Conservation (phyloP, 1,140 invertebrate genomes). For the Drosophila tsacasi region DNA sequence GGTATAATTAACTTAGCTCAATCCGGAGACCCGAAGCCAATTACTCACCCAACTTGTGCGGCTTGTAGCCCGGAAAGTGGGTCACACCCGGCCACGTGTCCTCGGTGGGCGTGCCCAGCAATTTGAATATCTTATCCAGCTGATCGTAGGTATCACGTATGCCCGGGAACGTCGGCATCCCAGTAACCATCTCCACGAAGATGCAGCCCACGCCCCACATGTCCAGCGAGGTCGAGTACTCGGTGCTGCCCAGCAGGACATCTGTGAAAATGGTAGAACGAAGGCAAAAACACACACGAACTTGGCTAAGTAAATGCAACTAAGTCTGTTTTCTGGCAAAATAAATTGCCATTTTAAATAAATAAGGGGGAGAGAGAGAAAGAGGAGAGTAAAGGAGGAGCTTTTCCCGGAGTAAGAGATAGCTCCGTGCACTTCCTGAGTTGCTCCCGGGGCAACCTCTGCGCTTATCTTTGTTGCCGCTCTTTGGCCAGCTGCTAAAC, state of each 20-base stretch:
- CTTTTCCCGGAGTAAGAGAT: slow-evolving; percentile 17
- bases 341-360: slow-evolving; percentile 81
- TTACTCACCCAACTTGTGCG: slow-evolving; percentile 89
- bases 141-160: slow-evolving; percentile 98
- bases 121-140: slow-evolving; percentile 98
- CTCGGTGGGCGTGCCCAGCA: slow-evolving; percentile 96
- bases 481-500: slow-evolving; percentile 55
- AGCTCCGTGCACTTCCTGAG: slow-evolving; percentile 25
- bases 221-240: slow-evolving; percentile 97
- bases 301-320: slow-evolving; percentile 75
- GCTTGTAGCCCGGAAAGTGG: slow-evolving; percentile 93
- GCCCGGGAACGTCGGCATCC: slow-evolving; percentile 97
- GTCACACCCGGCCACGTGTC: slow-evolving; percentile 96
- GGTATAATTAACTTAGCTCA: slow-evolving; percentile 8
- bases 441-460: slow-evolving; percentile 34
- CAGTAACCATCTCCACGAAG: slow-evolving; percentile 98
- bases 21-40: slow-evolving; percentile 26
- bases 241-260: slow-evolving; percentile 97
- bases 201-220: slow-evolving; percentile 99
- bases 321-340: slow-evolving; percentile 47
- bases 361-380: slow-evolving; percentile 32
- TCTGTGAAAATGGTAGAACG: slow-evolving; percentile 86
- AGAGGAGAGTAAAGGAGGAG: not conserved
- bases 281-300: slow-evolving; percentile 2
- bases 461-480: slow-evolving; percentile 48